These are phyloP conservation scores for Pelochelys cantorii DNA, from an alignment of 2,797 vertebrate species.

Conservation along the genomic window DNA sequence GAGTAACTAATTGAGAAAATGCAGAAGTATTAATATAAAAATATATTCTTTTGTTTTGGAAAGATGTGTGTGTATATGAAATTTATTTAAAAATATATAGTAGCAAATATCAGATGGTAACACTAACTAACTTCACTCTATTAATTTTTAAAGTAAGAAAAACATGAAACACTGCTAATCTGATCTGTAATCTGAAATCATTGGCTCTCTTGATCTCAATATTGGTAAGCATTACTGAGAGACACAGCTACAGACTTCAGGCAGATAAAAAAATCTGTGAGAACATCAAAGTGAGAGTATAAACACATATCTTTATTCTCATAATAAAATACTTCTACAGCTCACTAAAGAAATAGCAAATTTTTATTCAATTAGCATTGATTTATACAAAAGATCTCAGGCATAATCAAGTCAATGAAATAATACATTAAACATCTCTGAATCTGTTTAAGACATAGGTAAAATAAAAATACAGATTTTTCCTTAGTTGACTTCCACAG, in stretches of 20 bases:
- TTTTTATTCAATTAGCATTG: conserved; percentile 37
- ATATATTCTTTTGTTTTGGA: not conserved
- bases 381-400: conserved; percentile 28
- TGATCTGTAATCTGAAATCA: not conserved
- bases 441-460: not conserved
- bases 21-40: not conserved
- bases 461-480: not conserved
- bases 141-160: not conserved
- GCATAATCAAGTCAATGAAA: conserved; percentile 39
- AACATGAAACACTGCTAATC: not conserved
- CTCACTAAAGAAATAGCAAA: conserved; percentile 12
- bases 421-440: not conserved
- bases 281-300: not conserved
- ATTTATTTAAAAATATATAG: not conserved
- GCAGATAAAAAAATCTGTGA: not conserved
- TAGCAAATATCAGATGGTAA: not conserved
- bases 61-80: not conserved
- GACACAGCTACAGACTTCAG: not conserved
- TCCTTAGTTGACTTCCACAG: not conserved
- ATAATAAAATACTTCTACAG: conserved; percentile 16
- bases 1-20: not conserved
- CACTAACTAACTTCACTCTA: not conserved
- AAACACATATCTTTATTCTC: conserved; percentile 38
- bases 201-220: not conserved
- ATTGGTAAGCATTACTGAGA: not conserved